Percentiles rank a stretch among this genome's conserved stretches.
phyloP scores from a whole-genome alignment of 2,888 invertebrate species.

The Cordilura impudica region DNA sequence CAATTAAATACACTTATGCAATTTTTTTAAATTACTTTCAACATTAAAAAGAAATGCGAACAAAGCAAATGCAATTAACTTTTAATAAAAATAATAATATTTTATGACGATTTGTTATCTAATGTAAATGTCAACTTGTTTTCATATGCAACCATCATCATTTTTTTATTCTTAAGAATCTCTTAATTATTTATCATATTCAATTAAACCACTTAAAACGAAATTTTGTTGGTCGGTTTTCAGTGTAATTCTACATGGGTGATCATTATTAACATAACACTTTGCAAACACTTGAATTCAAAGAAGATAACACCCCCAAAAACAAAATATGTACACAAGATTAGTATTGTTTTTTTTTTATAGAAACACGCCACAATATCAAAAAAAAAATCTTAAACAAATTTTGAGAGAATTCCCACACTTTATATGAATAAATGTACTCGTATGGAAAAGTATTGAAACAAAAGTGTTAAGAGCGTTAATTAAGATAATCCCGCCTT shows the following conservation, averaged over 20 bases:
- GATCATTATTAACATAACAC: conserved; percentile 45
- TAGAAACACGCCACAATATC: neutral
- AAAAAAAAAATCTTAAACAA: conserved; percentile 14
- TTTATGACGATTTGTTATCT: neutral
- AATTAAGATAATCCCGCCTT: conserved; percentile 71
- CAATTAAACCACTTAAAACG: conserved; percentile 28
- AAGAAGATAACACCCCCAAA: conserved; percentile 32
- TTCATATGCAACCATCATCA: neutral
- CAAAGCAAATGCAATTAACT: neutral
- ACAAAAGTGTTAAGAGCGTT: conserved; percentile 65
- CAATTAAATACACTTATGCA: too few relatives aligned
- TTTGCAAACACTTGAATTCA: conserved; percentile 44
- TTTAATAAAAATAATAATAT: neutral
- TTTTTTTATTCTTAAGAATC: neutral
- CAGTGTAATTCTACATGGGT: conserved; percentile 16
- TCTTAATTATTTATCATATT: neutral
- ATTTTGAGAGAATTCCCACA: conserved; percentile 48
- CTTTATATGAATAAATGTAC: conserved; percentile 1
- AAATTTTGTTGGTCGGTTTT: neutral
- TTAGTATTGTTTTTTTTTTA: neutral
- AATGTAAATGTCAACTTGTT: too few relatives aligned
- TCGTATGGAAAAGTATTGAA: conserved; percentile 22
- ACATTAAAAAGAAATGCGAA: neutral
- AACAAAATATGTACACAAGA: neutral
- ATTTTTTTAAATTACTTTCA: neutral